Base-by-base conservation (phyloP, 1,140 invertebrate genomes). In the Centruroides vittatus region DNA sequence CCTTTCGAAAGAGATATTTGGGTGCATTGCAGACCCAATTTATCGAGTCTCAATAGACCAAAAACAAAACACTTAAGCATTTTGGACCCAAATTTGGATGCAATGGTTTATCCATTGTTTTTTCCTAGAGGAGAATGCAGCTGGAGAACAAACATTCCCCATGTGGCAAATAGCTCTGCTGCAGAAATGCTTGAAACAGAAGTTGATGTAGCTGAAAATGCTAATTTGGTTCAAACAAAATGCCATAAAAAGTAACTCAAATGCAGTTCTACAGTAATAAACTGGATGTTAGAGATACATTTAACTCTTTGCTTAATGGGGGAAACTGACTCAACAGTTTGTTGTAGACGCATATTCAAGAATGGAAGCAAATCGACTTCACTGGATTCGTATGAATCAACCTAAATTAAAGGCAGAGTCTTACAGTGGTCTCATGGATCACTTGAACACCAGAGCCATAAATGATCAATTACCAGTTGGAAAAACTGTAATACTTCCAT, bases 261-360 rank as follows among this genome's bases (percentile, higher is more conserved):
- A 7, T 57, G 35, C 10, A 59, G 46, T 59, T n/a, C 34, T 61
- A 48, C 35, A 7, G 54, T 35, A 57, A 61, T 35, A 5, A 46
- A 34, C 7, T 61, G 34, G 13, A 36, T 9, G 13, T 50, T 8
- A 59, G 60, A 61, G 47, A 61, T 47, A 52, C 47, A 23, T 68
- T 68, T 53, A 68, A 67, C 52, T 64, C 65, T 10, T 13, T 68
- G 12, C 35, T 57, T 10, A 11, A 47, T 55, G 61, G n/a, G 59
- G 62, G 9, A 65, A 57, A 48, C 47, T 68, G 6, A 59, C 48
- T 47, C 68, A 74, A 67, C 74, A 78, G 61, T 76, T 69, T 69
- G 58, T 74, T 12, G 74, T 78, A 3, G 74, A 79, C 67, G 74
- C 77, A 69, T 78, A 75, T 68, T 73, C 71, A 5, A 79, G 78